phyloP scores from a whole-genome alignment of 2,888 invertebrate genomes.

The Troglohyphantes excavatus region DNA sequence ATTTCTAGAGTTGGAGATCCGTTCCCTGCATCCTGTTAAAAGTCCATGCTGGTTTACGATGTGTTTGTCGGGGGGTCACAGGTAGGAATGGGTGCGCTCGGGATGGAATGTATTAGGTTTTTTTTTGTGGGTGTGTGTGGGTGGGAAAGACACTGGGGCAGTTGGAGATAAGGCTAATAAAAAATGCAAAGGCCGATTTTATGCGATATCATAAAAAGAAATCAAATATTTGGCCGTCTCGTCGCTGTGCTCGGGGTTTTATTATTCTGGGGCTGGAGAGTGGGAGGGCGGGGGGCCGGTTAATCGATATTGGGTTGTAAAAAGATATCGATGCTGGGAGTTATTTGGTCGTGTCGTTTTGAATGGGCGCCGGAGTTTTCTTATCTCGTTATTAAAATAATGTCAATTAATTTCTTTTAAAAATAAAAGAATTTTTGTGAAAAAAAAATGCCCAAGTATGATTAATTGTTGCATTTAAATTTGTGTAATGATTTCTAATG shows the following conservation, averaged over 20 bases:
- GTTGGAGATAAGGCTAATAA: neutral
- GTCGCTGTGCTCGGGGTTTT: neutral
- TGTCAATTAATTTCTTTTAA: neutral
- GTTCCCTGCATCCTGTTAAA: neutral
- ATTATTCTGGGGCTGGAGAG: neutral
- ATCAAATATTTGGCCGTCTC: constrained; percentile 64
- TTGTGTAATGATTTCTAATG: too few relatives aligned
- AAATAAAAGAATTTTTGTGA: neutral
- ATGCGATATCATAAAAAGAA: constrained; percentile 59
- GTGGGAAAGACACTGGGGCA: neutral
- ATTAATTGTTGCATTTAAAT: too few relatives aligned
- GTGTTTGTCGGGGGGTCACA: constrained; percentile 2
- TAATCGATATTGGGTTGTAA: constrained; percentile 9
- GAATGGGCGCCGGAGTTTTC: neutral
- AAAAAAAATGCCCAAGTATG: too few relatives aligned
- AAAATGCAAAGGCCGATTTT: constrained; percentile 21
- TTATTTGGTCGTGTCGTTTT: constrained; percentile 5
- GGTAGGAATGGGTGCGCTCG: neutral
- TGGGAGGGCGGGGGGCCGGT: neutral
- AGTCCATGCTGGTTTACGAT: neutral
- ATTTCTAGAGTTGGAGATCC: neutral
- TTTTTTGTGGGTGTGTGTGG: neutral
- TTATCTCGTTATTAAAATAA: neutral
- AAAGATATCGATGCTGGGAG: neutral
- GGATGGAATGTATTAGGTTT: neutral